Percentiles rank a stretch among this genome's conserved stretches.
Conservation (phyloP, 2,888 invertebrate species). For the Sthenelais limicola region DNA sequence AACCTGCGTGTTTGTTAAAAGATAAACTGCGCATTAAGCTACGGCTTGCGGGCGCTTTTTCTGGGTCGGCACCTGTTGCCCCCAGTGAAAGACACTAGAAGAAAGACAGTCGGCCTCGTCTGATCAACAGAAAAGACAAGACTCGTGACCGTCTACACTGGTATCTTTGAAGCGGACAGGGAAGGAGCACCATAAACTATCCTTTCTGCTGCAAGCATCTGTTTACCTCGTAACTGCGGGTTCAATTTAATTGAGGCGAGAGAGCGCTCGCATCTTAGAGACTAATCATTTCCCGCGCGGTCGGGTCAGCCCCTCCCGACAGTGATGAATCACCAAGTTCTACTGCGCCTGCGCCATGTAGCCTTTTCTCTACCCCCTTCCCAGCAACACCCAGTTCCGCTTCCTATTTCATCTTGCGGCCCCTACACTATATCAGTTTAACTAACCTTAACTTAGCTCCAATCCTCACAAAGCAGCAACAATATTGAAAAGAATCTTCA, state of each 20-base stretch:
- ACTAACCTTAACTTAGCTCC: slow-evolving; percentile 17
- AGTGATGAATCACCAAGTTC: slow-evolving; percentile 24
- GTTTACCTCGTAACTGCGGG: slow-evolving; percentile 21
- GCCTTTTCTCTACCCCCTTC: slow-evolving; percentile 6
- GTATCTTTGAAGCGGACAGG: too few relatives aligned
- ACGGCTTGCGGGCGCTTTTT: too few relatives aligned
- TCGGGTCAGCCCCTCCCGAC: slow-evolving; percentile 17
- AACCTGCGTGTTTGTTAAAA: too few relatives aligned
- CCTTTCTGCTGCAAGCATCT: slow-evolving; percentile 3
- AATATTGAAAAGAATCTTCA: slow-evolving; percentile 22
- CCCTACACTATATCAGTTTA: background rate
- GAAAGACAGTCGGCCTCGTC: too few relatives aligned
- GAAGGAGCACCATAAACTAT: background rate
- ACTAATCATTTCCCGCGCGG: slow-evolving; percentile 36
- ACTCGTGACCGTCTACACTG: too few relatives aligned
- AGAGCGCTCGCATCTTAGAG: slow-evolving; percentile 25
- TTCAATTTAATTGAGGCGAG: slow-evolving; percentile 39
- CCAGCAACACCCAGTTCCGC: slow-evolving; percentile 26
- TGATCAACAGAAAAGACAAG: too few relatives aligned
- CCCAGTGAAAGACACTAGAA: too few relatives aligned
- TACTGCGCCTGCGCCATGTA: slow-evolving; percentile 8
- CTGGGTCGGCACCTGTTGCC: too few relatives aligned
- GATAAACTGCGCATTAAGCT: too few relatives aligned
- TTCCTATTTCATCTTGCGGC: slow-evolving; percentile 29
- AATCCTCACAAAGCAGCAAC: slow-evolving; percentile 6